These are phyloP conservation scores for Drosophila seclusa DNA, from an alignment of 2,888 invertebrate genomes.

Conservation along the genomic window DNA sequence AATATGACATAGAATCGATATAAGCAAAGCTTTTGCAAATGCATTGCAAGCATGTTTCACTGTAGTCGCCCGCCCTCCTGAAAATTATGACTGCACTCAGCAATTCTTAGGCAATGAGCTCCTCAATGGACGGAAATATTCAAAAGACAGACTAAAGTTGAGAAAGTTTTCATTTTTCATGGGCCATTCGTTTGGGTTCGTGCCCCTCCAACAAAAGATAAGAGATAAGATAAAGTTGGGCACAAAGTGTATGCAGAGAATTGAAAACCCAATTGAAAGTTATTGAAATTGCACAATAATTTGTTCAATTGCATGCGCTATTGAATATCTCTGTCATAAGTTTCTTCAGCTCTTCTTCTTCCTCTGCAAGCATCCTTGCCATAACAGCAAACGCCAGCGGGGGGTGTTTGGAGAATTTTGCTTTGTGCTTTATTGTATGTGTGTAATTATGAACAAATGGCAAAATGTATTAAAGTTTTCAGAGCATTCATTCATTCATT, in stretches of 20 bases:
- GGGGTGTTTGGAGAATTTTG: neutral
- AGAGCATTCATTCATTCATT: constrained; percentile 27
- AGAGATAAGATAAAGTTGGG: constrained; percentile 64
- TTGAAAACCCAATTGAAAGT: constrained; percentile 80
- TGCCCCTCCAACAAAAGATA: constrained; percentile 40
- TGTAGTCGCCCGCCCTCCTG: neutral
- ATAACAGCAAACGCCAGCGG: neutral
- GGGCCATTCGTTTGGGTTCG: constrained; percentile 44
- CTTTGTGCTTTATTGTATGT: constrained; percentile 54
- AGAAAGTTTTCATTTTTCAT: constrained; percentile 64
- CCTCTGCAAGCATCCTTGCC: constrained; percentile 33
- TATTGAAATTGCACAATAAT: constrained; percentile 81
- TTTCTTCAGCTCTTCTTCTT: constrained; percentile 40
- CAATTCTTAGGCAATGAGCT: constrained; percentile 44
- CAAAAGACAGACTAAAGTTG: constrained; percentile 48
- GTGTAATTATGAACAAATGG: constrained; percentile 63
- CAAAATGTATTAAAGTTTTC: constrained; percentile 51
- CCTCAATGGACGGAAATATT: constrained; percentile 38
- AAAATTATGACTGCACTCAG: constrained; percentile 41
- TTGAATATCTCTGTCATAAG: constrained; percentile 75
- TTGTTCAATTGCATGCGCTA: constrained; percentile 80
- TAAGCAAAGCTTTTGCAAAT: neutral
- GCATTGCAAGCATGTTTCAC: constrained; percentile 5
- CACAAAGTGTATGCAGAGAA: constrained; percentile 68
- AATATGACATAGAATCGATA: neutral